Base-by-base conservation (phyloP, 2,113 vertebrate species). In the Epinephelus cyanopodus region DNA sequence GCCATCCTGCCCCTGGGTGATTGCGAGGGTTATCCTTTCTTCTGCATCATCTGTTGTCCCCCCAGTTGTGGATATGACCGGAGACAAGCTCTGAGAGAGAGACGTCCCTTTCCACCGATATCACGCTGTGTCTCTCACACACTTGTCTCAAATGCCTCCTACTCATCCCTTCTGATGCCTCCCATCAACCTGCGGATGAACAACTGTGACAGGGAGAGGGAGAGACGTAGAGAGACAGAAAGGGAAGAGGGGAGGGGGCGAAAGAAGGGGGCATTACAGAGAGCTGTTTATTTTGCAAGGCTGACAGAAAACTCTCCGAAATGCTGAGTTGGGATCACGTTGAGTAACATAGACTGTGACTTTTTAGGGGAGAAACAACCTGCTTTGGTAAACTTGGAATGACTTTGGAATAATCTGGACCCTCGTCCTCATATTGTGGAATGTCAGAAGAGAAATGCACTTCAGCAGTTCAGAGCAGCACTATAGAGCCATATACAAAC, bases 281-380 rank as follows among this genome's bases (percentile, higher is more conserved):
- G 90, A 83, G 83, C 79, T 82, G 89, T 93, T 92, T 91, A 82
- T 93, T 94, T 92, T 95, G 94, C 94, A 94, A 94, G 89, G 87
- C 81, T 84, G 91, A 93, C 94, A 93, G 74, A 93, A 95, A 95
- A 94, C 87, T 92, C 73, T 33, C 33, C 25, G 29, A 90, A 93
- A 82, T 85, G 89, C 91, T 93, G 88, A 93, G 92, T 54, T 67
- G 65, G 78, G 78, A 84, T 88, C 87, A 74, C 47, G 65, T 85
- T 92, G 93, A 94, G 69, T 69, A 88, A 86, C 88, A 92, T 85
- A 74, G 72, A 87, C 83, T 85, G 79, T 90, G 90, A 92, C 91
- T 93, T 93, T 91, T 93, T 93, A 86, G 86, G 84, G 89, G 89
- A 85, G 84, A 90, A 91, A 92, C 86, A 89, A 90, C 81, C 90